Conservation (phyloP, 2,888 invertebrate genomes). For the Hypsopygia costalis region DNA sequence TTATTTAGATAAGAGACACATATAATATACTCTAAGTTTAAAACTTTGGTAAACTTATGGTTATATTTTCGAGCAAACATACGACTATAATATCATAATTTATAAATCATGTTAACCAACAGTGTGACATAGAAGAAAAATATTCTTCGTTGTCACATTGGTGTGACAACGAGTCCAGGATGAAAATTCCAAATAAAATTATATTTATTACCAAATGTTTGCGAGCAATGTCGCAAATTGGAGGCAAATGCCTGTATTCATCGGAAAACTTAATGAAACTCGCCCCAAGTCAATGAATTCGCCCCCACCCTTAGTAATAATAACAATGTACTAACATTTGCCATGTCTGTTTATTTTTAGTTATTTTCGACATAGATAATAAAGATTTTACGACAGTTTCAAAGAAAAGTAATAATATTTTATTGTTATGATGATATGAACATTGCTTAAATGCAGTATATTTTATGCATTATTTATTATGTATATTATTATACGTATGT, state of each 20-base stretch:
- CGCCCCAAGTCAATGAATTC: slow-evolving; percentile 55
- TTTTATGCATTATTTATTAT: no score
- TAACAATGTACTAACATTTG: slow-evolving; percentile 31
- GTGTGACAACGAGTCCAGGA: no score
- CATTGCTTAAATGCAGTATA: background rate
- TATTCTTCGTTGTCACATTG: no score
- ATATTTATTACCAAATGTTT: slow-evolving; percentile 62
- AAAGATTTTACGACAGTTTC: background rate
- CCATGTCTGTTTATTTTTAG: slow-evolving; percentile 16
- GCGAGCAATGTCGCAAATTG: slow-evolving; percentile 47
- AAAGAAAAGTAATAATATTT: slow-evolving; percentile 7
- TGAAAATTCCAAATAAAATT: no score
- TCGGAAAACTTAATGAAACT: slow-evolving; percentile 76
- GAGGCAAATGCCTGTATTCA: slow-evolving; percentile 69
- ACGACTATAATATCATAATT: no score
- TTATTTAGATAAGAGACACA: no score
- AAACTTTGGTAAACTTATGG: no score
- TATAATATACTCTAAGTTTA: no score
- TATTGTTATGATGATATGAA: slow-evolving; percentile 5
- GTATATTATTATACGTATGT: no score
- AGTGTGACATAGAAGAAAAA: no score
- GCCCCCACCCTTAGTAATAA: slow-evolving; percentile 34
- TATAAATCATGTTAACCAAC: no score
- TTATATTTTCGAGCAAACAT: no score
- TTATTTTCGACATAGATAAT: background rate